These are phyloP conservation scores for Aramus guarauna DNA, from an alignment of 2,113 vertebrate genomes.

Conservation along the genomic window DNA sequence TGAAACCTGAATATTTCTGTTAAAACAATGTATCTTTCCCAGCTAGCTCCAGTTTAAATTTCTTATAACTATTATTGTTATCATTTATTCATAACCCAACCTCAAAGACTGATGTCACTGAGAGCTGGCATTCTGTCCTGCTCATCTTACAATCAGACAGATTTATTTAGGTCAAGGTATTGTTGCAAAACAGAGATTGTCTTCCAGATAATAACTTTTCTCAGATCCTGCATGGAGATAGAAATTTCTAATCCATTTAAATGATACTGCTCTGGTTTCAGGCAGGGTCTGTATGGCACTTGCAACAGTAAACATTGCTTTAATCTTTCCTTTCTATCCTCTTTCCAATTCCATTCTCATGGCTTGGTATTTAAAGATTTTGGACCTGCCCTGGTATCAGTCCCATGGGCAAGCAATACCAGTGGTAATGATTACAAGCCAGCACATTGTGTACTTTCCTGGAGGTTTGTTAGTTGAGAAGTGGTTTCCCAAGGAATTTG, in stretches of 20 bases:
- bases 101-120: neutral
- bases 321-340: neutral
- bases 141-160: neutral
- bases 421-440: neutral
- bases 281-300: neutral
- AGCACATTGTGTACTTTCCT: neutral
- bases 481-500: neutral
- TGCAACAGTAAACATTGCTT: neutral
- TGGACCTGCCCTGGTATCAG: neutral
- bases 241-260: conserved; percentile 8
- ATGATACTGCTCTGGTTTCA: neutral
- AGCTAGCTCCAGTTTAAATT: neutral
- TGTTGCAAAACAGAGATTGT: neutral
- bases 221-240: neutral
- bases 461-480: neutral
- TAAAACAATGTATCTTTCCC: neutral
- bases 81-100: neutral
- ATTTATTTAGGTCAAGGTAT: conserved; percentile 7
- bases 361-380: neutral
- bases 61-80: neutral
- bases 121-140: neutral
- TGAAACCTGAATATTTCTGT: neutral
- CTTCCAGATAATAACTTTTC: neutral
- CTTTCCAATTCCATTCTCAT: neutral
- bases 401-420: neutral